These are phyloP conservation scores for Kuschelorhynchus macadamiae DNA, from an alignment of 2,888 invertebrate genomes.

Conservation along the genomic window DNA sequence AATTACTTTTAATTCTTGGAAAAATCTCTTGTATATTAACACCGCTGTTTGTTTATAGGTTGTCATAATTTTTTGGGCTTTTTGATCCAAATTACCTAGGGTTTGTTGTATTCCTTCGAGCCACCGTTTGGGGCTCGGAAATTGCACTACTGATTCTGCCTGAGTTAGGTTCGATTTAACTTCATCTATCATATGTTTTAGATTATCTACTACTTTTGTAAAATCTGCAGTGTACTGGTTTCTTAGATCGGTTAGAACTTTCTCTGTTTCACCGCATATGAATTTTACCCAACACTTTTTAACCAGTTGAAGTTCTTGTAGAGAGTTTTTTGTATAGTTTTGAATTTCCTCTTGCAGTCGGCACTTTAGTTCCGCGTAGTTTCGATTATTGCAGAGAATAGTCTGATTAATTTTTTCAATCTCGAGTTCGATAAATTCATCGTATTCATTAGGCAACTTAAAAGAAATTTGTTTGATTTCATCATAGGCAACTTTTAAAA, in stretches of 20 bases:
- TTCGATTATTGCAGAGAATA: slow-evolving; percentile 60
- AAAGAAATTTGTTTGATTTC: slow-evolving; percentile 58
- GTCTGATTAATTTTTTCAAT: slow-evolving; percentile 63
- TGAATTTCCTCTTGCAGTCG: slow-evolving; percentile 58
- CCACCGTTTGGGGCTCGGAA: slow-evolving; percentile 54
- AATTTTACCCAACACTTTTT: slow-evolving; percentile 36
- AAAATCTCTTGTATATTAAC: slow-evolving; percentile 58
- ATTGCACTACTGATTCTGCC: slow-evolving; percentile 7
- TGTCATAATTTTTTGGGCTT: slow-evolving; percentile 55
- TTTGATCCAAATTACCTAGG: slow-evolving; percentile 53
- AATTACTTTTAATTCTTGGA: slow-evolving; percentile 55
- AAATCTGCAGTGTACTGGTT: background rate
- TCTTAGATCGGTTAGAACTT: background rate
- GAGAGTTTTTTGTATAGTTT: slow-evolving; percentile 56
- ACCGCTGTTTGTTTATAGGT: slow-evolving; percentile 57
- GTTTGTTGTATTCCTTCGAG: slow-evolving; percentile 50
- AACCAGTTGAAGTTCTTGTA: slow-evolving; percentile 46
- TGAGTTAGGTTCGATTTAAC: background rate
- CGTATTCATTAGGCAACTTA: slow-evolving; percentile 59
- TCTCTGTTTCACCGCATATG: slow-evolving; percentile 17
- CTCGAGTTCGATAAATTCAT: slow-evolving; percentile 62
- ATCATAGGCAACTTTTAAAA: slow-evolving; percentile 57
- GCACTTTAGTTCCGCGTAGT: slow-evolving; percentile 57
- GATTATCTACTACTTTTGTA: background rate
- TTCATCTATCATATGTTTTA: background rate